Percentiles rank a stretch among this genome's conserved stretches.
Evolutionary conservation across 2,797 vertebrate genomes (phyloP).

Genomic region (Buphagus erythrorhynchus): DNA sequence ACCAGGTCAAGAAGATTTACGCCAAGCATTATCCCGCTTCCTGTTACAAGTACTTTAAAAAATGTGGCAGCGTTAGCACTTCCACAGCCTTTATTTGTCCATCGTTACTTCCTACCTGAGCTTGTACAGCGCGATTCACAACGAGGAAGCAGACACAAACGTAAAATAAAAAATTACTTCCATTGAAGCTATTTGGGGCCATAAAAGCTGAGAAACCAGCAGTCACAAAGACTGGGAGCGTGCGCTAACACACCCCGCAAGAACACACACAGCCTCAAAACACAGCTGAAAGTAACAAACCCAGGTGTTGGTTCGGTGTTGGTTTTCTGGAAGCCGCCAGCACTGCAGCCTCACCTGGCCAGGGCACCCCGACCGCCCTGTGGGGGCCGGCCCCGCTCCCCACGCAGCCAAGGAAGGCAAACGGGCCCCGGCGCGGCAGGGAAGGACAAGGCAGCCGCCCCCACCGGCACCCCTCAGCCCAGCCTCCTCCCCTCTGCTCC

Average conservation of each 20-base stretch:
- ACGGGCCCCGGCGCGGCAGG: too few relatives aligned
- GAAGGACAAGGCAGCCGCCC: background rate
- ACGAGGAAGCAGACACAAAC: background rate
- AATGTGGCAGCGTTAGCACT: background rate
- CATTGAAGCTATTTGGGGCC: background rate
- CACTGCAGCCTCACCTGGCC: background rate
- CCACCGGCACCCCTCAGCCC: background rate
- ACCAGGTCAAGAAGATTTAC: background rate
- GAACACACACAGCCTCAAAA: background rate
- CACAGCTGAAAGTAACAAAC: background rate
- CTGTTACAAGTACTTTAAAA: background rate
- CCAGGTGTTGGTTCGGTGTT: accelerated
- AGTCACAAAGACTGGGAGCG: accelerated
- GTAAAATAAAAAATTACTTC: background rate
- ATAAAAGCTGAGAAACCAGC: background rate
- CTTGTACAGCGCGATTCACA: background rate
- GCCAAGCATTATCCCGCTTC: background rate
- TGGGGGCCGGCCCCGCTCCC: background rate
- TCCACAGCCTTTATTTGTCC: background rate
- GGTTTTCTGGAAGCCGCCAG: background rate
- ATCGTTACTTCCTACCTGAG: background rate
- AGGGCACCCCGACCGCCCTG: background rate
- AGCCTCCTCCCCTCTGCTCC: background rate
- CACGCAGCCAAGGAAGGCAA: background rate
- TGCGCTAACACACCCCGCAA: background rate